phyloP scores from a whole-genome alignment of 2,797 vertebrate species.

The Xiphorhynchus erythropygius region DNA sequence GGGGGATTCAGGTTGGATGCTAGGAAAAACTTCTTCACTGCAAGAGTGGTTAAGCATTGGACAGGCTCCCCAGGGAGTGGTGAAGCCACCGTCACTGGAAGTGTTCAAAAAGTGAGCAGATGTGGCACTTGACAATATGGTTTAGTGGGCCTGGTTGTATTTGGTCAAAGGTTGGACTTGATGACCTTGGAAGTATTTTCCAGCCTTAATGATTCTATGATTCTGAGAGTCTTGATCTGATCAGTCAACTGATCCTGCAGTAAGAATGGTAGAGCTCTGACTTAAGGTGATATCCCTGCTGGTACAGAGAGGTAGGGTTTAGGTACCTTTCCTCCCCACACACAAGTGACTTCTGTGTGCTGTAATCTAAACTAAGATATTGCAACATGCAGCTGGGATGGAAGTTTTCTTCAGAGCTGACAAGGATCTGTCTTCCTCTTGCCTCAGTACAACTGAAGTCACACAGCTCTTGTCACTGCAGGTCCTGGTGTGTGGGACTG shows the following conservation, averaged over 20 bases:
- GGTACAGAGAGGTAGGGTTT: not conserved
- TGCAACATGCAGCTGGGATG: not conserved
- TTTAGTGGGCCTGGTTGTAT: not conserved
- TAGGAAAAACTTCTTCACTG: not conserved
- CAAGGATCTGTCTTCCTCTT: not conserved
- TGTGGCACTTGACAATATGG: not conserved
- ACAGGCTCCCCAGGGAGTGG: not conserved
- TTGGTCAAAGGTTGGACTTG: not conserved
- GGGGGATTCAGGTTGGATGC: not conserved
- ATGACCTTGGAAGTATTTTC: not conserved
- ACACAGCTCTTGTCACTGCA: not conserved
- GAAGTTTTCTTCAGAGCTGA: not conserved
- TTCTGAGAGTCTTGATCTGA: not conserved
- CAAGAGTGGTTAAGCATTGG: too few species aligned
- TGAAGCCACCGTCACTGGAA: not conserved
- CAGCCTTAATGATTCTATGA: accelerated
- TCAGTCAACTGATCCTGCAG: not conserved
- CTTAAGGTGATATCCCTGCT: not conserved
- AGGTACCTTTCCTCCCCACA: not conserved
- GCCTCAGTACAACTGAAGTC: not conserved
- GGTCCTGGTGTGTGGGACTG: not conserved
- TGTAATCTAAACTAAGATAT: not conserved
- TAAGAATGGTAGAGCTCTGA: not conserved
- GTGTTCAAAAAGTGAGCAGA: not conserved
- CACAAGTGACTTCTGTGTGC: not conserved